Evolutionary conservation across 2,113 vertebrate genomes (phyloP), one percentile per base, ranked within the genome.

Genomic region (Hiodon tergisus): DNA sequence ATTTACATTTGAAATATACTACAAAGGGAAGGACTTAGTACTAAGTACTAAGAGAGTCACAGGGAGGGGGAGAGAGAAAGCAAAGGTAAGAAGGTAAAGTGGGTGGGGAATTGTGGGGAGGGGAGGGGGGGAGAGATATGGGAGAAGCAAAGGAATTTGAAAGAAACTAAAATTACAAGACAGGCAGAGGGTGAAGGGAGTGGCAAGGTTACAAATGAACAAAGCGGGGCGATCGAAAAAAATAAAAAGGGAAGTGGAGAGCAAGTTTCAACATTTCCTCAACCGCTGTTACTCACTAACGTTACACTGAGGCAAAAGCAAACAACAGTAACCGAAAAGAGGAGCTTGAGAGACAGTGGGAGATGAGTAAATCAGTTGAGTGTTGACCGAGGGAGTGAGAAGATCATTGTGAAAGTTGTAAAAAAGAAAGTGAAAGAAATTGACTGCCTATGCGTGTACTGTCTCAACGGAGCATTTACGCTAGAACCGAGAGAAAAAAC

Each of bases 181-280:
- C 67, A 67, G 71, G 14, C 52, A 80, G 73, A 80, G 78, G 76
- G 74, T 67, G 79, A 71, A 80, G 81, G 88, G 88, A 87, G 85
- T 87, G 83, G 87, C 84, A 80, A 80, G 78, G 84, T 85, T 87
- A 71, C 83, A 84, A 77, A 79, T 81, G 80, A 84, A 69, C 79
- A 76, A 9, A 62, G 48, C 60, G 65, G 74, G 9, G 67, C 59
- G 61, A 52, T 67, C 57, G 73, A 82, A 70, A 72, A n/a, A 67
- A 69, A 80, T 67, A 80, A 82, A 84, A 63, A 71, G 62, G 55
- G 55, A 10, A 47, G 46, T 59, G 76, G 61, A 6, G 11, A 72
- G 72, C 11, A 62, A 54, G 55, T 76, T 80, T 78, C 76, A 71
- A 16, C 72, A 81, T 75, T 75, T 67, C 69, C 53, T 66, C 61